Evolutionary conservation across 1,140 invertebrate species (phyloP), one percentile per base, ranked within the genome.

Genomic region (Panagrolaimus sp.): DNA sequence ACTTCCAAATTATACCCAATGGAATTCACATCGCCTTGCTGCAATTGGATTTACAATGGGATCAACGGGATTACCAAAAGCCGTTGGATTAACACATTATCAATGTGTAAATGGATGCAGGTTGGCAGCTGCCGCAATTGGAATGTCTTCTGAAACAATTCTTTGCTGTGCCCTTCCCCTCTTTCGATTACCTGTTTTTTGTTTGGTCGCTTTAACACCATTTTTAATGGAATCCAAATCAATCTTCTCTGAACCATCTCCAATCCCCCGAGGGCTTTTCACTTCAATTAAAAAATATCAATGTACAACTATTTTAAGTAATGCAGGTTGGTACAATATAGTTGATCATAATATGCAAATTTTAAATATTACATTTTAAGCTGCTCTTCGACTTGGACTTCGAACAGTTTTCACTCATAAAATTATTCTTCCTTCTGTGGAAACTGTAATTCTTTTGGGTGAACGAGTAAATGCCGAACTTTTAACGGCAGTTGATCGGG

Each of bases 31-130:
- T 52, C 71, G 72, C 45, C 26, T 83, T 64, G 81, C 80, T 10
- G 77, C 79, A n/a, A 72, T 81, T 32, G 76, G 78, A 67, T 83
- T 81, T 28, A 81, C 81, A 24, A 62, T 78, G 67, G 79, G 79
- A 24, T 74, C 75, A 5, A 81, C 79, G 5, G 78, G 71, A 38
- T 48, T 67, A 10, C 81, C 78, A 7, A 81, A 83, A 58, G 73
- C 80, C 12, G 73, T 75, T 21, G 79, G 71, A 4, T 26, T 81
- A 8, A 76, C 79, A 21, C 79, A 81, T 58, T 81, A 81, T 67
- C 79, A 81, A 58, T 55, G 83, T 45, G 71, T 81, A 28, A 81
- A 81, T 46, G 78, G 78, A 14, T 76, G 72, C 24, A 62, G 81
- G n/a, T 70, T 78, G 26, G 79, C 74, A 1, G 72, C 76, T 12